Evolutionary conservation across 1,140 invertebrate species (phyloP), one percentile per base, ranked within the genome.

Genomic region (Vollenhovia emeryi): DNA sequence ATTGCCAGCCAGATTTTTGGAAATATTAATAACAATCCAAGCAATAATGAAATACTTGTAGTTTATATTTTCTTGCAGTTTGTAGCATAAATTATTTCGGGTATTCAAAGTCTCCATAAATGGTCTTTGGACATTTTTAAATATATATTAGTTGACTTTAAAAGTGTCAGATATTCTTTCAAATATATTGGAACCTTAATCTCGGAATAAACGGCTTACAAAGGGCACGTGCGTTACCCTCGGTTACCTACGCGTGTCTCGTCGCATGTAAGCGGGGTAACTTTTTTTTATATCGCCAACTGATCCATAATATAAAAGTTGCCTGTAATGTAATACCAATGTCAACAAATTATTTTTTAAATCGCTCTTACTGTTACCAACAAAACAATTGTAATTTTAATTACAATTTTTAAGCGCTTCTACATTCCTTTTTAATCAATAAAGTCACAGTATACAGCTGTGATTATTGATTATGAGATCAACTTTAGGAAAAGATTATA

Each of bases 151-250:
- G 86, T 88, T 89, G 21, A 3, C 11, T 69, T 9, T 62, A 62
- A 87, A 59, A 66, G 76, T 89, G 85, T 57, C 30, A 71, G 59
- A 50, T n/a, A n/a, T 27, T 24, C 18, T 59, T 83, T 73, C 57
- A 71, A 30, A 88, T 71, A 86, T 78, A 86, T 88, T 78, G 59
- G 8, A 71, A 68, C 87, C 50, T 86, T 86, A 79, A 89, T 88
- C 87, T 89, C 40, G 24, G 24, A 74, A 88, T 89, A 89, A 89
- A 89, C 73, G 43, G 86, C 87, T 59, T 66, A 86, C 60, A 86
- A 89, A 79, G 13, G 84, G 36, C 88, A 89, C 88, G 88, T 89
- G 88, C 66, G 18, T 52, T 57, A 66, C 40, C 73, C 76, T 79
- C 48, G 64, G 83, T 83, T 64, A 30, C 6, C 55, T 55, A 62